These are phyloP conservation scores for Trematomus loennbergii DNA, from an alignment of 2,113 vertebrate genomes.

Conservation along the genomic window DNA sequence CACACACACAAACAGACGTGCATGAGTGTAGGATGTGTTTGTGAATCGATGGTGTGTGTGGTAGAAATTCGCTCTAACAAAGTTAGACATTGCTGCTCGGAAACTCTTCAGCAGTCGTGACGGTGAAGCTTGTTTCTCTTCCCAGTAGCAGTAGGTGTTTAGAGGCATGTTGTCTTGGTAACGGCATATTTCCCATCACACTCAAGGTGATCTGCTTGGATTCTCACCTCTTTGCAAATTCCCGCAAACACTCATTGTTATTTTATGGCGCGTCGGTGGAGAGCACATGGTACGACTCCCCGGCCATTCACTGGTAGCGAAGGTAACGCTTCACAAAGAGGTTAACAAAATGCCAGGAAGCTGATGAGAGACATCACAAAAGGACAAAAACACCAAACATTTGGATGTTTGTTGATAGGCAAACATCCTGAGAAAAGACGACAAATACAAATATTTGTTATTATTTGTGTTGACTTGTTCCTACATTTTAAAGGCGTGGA, in stretches of 20 bases:
- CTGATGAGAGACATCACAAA: background rate
- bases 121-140: background rate
- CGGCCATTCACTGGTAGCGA: background rate
- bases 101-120: conserved; percentile 23
- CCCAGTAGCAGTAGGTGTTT: conserved; percentile 37
- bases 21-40: background rate
- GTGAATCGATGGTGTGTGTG: conserved; percentile 4
- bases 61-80: conserved; percentile 1
- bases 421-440: background rate
- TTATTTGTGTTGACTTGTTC: no score
- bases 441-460: background rate
- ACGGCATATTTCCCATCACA: conserved; percentile 52
- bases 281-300: background rate
- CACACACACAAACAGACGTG: conserved; percentile 3
- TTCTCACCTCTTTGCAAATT: conserved; percentile 36
- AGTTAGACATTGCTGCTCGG: background rate
- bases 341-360: background rate
- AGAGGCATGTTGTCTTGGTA: conserved; percentile 62
- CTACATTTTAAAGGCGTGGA: no score
- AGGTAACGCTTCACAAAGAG: background rate
- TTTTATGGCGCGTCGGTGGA: background rate
- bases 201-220: conserved; percentile 49
- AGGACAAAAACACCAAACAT: background rate
- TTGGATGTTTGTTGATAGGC: background rate
- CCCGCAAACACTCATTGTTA: conserved; percentile 39